A percentile compares a stretch with the other conserved stretches of the same genome.
Conservation (phyloP, 2,888 invertebrate genomes). For the Carabus problematicus region DNA sequence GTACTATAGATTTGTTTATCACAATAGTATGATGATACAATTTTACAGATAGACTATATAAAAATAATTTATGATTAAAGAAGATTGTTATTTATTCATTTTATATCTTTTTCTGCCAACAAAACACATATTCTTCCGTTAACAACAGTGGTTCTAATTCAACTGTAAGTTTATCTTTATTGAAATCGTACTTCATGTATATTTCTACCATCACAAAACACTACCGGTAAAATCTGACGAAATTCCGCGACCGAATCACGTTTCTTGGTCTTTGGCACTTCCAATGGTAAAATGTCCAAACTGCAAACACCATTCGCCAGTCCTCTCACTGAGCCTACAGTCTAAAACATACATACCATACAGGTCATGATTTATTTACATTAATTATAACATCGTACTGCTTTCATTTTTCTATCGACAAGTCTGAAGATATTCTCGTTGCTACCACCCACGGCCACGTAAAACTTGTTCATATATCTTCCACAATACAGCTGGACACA, state of each 20-base stretch:
- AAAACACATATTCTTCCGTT: no score
- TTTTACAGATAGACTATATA: conserved; percentile 50
- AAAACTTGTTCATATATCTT: conserved; percentile 64
- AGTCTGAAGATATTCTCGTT: conserved; percentile 67
- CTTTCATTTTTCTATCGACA: conserved; percentile 66
- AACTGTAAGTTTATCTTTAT: neutral
- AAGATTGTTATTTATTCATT: conserved; percentile 48
- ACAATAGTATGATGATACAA: conserved; percentile 54
- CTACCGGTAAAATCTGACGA: conserved; percentile 60
- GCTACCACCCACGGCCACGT: conserved; percentile 68
- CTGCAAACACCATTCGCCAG: conserved; percentile 65
- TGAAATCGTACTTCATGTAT: conserved; percentile 26
- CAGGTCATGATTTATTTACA: neutral
- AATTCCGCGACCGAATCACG: conserved; percentile 52
- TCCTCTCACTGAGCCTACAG: conserved; percentile 63
- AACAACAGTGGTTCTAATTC: no score
- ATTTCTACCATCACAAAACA: conserved; percentile 54
- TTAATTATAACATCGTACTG: conserved; percentile 55
- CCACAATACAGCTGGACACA: conserved; percentile 68
- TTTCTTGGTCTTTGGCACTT: conserved; percentile 38
- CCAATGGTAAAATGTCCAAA: conserved; percentile 63
- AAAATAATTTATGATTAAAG: conserved; percentile 49
- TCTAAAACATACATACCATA: conserved; percentile 57
- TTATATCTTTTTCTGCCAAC: conserved; percentile 18
- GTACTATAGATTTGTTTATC: conserved; percentile 66